Percentiles rank a stretch among this genome's conserved stretches.
These are phyloP conservation scores for Spodoptera littoralis DNA, from an alignment of 2,888 invertebrate genomes.

Conservation along the genomic window DNA sequence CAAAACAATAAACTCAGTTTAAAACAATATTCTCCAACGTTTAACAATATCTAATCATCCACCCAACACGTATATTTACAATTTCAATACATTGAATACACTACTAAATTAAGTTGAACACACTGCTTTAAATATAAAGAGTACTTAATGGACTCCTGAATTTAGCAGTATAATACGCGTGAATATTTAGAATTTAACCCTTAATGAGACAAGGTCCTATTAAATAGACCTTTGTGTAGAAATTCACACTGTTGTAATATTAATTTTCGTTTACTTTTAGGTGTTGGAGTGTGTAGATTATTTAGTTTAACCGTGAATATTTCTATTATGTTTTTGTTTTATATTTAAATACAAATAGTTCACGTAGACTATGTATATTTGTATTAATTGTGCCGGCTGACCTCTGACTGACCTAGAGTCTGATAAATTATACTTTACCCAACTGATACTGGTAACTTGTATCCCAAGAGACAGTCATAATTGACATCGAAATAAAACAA, in stretches of 20 bases:
- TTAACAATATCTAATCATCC: not conserved
- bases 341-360: constrained; percentile 21
- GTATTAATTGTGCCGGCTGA: too few species aligned
- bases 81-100: constrained; percentile 27
- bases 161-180: constrained; percentile 41
- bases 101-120: constrained; percentile 34
- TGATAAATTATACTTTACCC: too few species aligned
- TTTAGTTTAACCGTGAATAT: constrained; percentile 21
- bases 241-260: constrained; percentile 47
- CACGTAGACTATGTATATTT: too few species aligned
- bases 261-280: constrained; percentile 52
- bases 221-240: constrained; percentile 51
- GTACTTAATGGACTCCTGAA: constrained; percentile 45
- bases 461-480: not conserved
- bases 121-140: constrained; percentile 30
- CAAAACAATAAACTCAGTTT: too few species aligned
- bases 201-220: constrained; percentile 51
- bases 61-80: constrained; percentile 15
- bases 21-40: too few species aligned
- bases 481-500: not conserved
- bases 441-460: too few species aligned
- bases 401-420: too few species aligned
- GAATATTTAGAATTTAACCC: constrained; percentile 57
- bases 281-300: constrained; percentile 25
- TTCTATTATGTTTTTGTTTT: constrained; percentile 4